phyloP scores from a whole-genome alignment of 2,113 vertebrate species.

The Thinocorus orbignyianus region DNA sequence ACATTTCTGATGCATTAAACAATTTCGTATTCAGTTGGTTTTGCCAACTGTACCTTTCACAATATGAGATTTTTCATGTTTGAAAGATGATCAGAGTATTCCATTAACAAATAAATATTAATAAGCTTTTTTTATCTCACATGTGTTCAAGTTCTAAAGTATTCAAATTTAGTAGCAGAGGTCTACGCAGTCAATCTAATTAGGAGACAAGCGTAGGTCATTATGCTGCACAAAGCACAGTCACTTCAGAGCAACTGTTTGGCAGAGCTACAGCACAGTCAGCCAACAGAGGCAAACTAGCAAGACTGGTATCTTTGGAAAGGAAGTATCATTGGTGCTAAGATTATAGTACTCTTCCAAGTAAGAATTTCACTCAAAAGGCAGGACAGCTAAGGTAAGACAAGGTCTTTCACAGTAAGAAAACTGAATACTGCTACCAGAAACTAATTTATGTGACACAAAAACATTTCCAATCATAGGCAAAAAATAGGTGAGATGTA shows the following conservation, averaged over 20 bases:
- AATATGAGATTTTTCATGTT: background rate
- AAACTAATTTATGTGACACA: background rate
- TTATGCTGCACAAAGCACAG: background rate
- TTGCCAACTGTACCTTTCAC: background rate
- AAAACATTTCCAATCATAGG: background rate
- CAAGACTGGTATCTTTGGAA: background rate
- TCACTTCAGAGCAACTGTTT: background rate
- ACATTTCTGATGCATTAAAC: background rate
- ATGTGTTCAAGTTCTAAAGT: background rate
- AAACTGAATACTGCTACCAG: background rate
- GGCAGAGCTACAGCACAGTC: background rate
- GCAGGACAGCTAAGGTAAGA: background rate
- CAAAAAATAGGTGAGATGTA: background rate
- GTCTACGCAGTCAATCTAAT: background rate
- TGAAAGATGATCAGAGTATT: background rate
- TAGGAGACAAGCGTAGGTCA: background rate
- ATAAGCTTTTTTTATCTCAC: background rate
- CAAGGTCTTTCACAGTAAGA: background rate
- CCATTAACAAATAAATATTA: background rate
- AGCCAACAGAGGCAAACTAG: background rate
- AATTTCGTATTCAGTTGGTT: background rate
- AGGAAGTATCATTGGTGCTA: background rate
- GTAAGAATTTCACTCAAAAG: background rate
- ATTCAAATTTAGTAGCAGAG: background rate
- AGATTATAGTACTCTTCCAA: background rate